phyloP scores from a whole-genome alignment of 2,888 invertebrate species.

The Sinohyriopsis cumingii region DNA sequence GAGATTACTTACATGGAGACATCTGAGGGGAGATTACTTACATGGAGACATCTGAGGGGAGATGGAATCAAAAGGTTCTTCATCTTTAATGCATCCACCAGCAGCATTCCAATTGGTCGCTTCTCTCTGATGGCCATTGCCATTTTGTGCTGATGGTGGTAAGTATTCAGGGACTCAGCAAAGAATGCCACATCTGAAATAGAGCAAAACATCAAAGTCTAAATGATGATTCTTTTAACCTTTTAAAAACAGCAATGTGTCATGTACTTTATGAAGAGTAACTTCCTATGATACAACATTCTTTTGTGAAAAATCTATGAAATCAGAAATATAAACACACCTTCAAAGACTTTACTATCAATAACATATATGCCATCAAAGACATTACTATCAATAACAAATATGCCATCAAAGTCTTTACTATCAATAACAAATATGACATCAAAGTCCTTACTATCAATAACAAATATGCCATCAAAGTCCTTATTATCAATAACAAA shows the following conservation, averaged over 20 bases:
- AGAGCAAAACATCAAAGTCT: conserved; percentile 2
- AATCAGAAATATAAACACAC: no score
- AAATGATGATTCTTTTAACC: background rate
- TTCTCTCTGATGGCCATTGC: conserved; percentile 80
- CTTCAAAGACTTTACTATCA: no score
- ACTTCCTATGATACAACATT: no score
- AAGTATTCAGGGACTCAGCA: conserved; percentile 80
- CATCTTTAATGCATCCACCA: conserved; percentile 81
- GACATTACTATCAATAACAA: no score
- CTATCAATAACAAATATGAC: no score
- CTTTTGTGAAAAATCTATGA: no score
- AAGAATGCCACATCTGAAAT: conserved; percentile 77
- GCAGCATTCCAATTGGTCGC: conserved; percentile 83
- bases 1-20: background rate
- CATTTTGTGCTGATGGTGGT: conserved; percentile 80
- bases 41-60: conserved; percentile 80
- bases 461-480: no score
- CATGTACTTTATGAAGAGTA: background rate
- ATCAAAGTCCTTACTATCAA: no score
- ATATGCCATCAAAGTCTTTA: no score
- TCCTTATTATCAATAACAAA: no score
- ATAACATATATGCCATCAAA: no score
- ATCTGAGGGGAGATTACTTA: conserved; percentile 60
- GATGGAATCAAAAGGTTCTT: conserved; percentile 83
- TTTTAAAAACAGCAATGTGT: background rate